Percentiles rank a stretch among this genome's conserved stretches.
phyloP scores from a whole-genome alignment of 2,797 vertebrate genomes.

The Xenopus petersii region DNA sequence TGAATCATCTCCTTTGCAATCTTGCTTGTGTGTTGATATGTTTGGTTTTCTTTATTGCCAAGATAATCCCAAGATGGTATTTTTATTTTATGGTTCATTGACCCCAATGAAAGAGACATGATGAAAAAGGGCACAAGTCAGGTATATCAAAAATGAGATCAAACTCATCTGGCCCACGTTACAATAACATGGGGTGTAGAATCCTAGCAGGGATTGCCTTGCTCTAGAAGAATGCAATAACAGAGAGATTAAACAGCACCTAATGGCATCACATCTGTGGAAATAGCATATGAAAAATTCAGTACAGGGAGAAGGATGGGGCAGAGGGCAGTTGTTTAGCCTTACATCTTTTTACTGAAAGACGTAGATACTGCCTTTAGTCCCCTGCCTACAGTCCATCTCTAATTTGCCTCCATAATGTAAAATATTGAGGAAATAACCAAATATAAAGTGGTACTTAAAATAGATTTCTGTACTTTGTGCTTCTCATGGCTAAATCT shows the following conservation, averaged over 20 bases:
- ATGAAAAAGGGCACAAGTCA: slow-evolving; percentile 10
- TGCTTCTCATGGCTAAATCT: no score
- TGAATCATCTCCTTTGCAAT: neutral
- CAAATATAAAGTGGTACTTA: no score
- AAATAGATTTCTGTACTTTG: no score
- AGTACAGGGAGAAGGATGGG: neutral
- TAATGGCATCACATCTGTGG: neutral
- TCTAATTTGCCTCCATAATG: no score
- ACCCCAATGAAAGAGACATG: neutral
- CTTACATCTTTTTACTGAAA: neutral
- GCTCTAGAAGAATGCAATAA: slow-evolving; percentile 6
- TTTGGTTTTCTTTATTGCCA: neutral
- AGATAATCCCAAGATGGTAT: neutral
- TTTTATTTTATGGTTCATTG: slow-evolving; percentile 9
- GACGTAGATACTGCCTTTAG: neutral
- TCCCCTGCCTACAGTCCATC: no score
- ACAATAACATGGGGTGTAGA: neutral
- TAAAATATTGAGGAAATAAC: no score
- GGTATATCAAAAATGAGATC: neutral
- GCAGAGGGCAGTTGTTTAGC: neutral
- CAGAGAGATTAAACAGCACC: slow-evolving; percentile 21
- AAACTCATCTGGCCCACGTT: slow-evolving; percentile 11
- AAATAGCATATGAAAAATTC: slow-evolving; percentile 10
- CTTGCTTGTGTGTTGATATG: neutral
- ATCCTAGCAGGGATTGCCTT: slow-evolving; percentile 12